Conservation (phyloP, 2,113 vertebrate species). For the Leptocoma aspasia region DNA sequence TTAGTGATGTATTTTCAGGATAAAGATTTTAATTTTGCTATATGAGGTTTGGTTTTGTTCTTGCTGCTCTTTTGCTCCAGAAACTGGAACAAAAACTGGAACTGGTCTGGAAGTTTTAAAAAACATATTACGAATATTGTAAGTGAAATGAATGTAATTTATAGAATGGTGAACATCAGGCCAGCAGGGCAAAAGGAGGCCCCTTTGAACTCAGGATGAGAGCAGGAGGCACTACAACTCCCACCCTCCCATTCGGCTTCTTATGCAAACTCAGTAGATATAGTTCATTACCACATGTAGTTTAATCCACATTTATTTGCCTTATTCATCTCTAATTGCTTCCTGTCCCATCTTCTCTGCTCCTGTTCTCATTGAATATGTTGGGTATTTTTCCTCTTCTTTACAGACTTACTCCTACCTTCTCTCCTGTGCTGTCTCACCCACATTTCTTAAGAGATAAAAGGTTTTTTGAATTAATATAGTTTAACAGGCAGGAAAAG, state of each 20-base stretch:
- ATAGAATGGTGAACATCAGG: not conserved
- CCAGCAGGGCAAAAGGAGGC: not conserved
- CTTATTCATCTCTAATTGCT: not conserved
- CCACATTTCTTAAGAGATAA: slow-evolving; percentile 51
- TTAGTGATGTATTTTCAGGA: not conserved
- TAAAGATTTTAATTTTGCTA: not conserved
- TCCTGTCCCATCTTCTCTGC: not conserved
- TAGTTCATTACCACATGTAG: not conserved
- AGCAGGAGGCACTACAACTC: not conserved
- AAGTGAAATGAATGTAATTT: not conserved
- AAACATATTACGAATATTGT: not conserved
- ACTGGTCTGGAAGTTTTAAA: not conserved
- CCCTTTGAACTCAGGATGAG: not conserved
- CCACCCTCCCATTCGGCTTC: not conserved
- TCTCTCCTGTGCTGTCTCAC: slow-evolving; percentile 48
- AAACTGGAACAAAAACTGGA: not conserved
- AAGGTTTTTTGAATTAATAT: slow-evolving; percentile 50
- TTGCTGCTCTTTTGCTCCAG: not conserved
- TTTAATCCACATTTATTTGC: not conserved
- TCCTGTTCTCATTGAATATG: not conserved
- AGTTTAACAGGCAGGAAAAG: slow-evolving; percentile 7
- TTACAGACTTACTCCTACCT: slow-evolving; percentile 59
- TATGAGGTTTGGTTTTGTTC: not conserved
- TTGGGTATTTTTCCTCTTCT: slow-evolving; percentile 36
- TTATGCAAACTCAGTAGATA: not conserved